Evolutionary conservation across 2,113 vertebrate species (phyloP).

Genomic region (Abramis brama): DNA sequence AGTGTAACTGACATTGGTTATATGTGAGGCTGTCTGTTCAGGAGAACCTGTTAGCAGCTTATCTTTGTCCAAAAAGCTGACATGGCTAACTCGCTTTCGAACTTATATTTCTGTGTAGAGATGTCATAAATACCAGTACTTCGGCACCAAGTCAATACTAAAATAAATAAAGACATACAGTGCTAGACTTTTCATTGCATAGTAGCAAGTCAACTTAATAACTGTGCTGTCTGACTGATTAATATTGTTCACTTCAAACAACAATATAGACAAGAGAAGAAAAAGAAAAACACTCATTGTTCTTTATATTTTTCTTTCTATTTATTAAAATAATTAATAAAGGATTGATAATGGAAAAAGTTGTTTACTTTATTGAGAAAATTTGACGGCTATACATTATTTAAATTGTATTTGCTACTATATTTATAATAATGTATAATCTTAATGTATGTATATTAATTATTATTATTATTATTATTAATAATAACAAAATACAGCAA

Average conservation of each 20-base stretch:
- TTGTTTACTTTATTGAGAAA: background rate
- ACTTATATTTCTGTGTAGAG: background rate
- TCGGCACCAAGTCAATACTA: background rate
- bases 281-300: background rate
- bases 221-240: background rate
- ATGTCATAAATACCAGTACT: background rate
- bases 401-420: background rate
- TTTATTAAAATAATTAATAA: background rate
- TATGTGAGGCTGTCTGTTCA: conserved; percentile 11
- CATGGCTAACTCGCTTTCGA: background rate
- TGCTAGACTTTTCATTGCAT: background rate
- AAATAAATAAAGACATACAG: background rate
- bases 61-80: background rate
- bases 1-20: conserved; percentile 34
- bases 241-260: background rate
- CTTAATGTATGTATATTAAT: too few relatives aligned
- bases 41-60: conserved; percentile 14
- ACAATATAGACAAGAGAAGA: background rate
- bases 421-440: too few relatives aligned
- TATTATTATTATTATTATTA: too few relatives aligned
- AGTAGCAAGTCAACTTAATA: background rate
- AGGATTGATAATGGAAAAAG: background rate
- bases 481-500: too few relatives aligned
- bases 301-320: background rate
- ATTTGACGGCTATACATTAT: background rate